Evolutionary conservation across 2,888 invertebrate species (phyloP), one percentile per base, ranked within the genome.

Genomic region (Nemotelus nigrinus): DNA sequence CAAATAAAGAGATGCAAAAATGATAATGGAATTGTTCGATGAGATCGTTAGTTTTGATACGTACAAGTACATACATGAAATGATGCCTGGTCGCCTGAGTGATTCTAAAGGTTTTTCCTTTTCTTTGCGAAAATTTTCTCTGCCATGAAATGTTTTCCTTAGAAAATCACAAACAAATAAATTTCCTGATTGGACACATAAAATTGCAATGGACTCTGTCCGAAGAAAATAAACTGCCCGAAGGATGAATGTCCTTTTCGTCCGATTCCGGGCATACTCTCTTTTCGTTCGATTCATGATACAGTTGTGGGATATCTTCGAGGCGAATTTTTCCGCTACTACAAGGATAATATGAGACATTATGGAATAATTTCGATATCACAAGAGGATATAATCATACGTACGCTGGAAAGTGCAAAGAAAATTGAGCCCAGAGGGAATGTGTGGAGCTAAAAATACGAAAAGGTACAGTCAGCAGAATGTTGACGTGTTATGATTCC

Each of bases 101-200:
- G 65, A 76, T 76, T 65, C 55, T 43, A 47, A 76, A 65, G 10
- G 41, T 64, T 76, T 55, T 71, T 70, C 43, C 41, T 48, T 60
- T 57, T 25, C 25, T 74, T 74, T 64, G 60, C 63, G 25, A 48
- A 43, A 63, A 63, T 47, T 6, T 3, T 75, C 43, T 60, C n/a
- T 41, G 7, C 47, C 43, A 63, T 64, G 43, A 48, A 68, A 67
- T 77, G 76, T 77, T 77, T 77, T 77, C 68, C 67, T 77, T 77
- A 53, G 68, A 77, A 77, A 77, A 77, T 77, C 67, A 77, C 76
- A 77, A 77, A 68, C 76, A 77, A 77, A 77, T 77, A 77, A 77
- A 67, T 65, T 77, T 77, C 76, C 76, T 77, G 76, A 77, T 77
- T 76, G 76, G 67, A 76, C 64, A 64, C 57, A 76, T 76, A 55